Conservation (phyloP, 1,140 invertebrate genomes). For the Ceratosolen fusciceps region DNA sequence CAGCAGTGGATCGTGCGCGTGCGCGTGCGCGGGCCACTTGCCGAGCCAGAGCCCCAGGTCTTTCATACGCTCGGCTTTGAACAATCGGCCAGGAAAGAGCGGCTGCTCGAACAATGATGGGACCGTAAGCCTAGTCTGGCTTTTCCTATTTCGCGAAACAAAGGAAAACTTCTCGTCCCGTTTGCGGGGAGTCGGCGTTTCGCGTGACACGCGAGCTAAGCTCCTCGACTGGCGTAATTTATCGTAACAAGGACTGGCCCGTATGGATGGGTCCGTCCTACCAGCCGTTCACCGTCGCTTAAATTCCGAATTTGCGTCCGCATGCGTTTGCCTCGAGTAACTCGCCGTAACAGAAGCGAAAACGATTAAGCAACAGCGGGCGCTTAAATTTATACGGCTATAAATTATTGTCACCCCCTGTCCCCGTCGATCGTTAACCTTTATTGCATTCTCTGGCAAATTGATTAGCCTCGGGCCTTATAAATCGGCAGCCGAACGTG, state of each 20-base stretch:
- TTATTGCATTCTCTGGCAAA: too few species aligned
- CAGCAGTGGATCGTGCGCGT: neutral
- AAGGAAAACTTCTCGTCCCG: constrained; percentile 8
- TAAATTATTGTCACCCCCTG: too few species aligned
- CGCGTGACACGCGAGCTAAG: neutral
- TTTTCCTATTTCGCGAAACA: neutral
- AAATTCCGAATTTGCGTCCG: too few species aligned
- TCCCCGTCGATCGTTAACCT: too few species aligned
- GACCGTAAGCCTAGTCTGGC: neutral
- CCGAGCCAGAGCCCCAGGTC: neutral
- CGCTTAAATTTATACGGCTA: too few species aligned
- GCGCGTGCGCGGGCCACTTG: too few species aligned
- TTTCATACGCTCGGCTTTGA: neutral
- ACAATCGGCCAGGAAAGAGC: constrained; percentile 4
- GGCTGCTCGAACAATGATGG: neutral
- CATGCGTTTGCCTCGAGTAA: too few species aligned
- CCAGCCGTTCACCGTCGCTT: neutral
- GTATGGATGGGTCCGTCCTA: neutral
- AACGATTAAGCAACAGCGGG: too few species aligned
- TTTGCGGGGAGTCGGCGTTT: neutral
- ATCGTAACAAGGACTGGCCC: constrained; percentile 32
- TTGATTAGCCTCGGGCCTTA: neutral
- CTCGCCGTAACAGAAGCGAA: too few species aligned
- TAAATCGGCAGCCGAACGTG: neutral
- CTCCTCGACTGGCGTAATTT: neutral